These are phyloP conservation scores for Solenopsis fugax DNA, from an alignment of 1,140 invertebrate species.

Conservation along the genomic window DNA sequence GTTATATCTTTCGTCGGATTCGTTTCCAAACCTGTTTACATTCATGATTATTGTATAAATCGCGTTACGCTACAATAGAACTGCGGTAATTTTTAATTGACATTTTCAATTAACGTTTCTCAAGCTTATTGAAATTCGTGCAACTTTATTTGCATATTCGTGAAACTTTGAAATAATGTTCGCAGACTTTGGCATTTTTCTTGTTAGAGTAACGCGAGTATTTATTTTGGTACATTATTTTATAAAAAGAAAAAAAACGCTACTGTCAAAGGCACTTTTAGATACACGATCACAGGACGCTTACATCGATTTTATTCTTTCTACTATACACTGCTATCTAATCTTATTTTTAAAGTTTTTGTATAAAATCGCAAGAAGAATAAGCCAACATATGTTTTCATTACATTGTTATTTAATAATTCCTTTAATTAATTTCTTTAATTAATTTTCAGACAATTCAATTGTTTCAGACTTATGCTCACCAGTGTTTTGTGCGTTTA, in stretches of 20 bases:
- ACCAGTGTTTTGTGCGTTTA: background rate
- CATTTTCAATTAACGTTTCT: background rate
- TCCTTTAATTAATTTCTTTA: background rate
- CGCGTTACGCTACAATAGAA: background rate
- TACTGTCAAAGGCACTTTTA: slow-evolving; percentile 49
- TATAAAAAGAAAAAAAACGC: slow-evolving; percentile 16
- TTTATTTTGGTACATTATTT: slow-evolving; percentile 16
- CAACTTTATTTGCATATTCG: background rate
- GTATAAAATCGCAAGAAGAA: background rate
- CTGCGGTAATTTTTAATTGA: background rate
- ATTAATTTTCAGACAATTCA: background rate
- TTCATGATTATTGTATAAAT: slow-evolving; percentile 16
- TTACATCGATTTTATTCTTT: background rate
- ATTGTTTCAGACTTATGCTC: slow-evolving; percentile 7
- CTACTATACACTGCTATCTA: slow-evolving; percentile 19
- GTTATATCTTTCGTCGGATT: background rate
- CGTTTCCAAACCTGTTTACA: background rate
- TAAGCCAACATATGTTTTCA: background rate
- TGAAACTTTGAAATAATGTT: background rate
- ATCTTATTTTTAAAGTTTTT: background rate
- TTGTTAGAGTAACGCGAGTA: background rate
- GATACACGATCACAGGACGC: slow-evolving; percentile 52
- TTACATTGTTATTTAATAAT: background rate
- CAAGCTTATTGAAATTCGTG: background rate
- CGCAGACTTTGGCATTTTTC: background rate